Evolutionary conservation across 2,888 invertebrate genomes (phyloP).

Genomic region (Nephrocerus scutellatus): DNA sequence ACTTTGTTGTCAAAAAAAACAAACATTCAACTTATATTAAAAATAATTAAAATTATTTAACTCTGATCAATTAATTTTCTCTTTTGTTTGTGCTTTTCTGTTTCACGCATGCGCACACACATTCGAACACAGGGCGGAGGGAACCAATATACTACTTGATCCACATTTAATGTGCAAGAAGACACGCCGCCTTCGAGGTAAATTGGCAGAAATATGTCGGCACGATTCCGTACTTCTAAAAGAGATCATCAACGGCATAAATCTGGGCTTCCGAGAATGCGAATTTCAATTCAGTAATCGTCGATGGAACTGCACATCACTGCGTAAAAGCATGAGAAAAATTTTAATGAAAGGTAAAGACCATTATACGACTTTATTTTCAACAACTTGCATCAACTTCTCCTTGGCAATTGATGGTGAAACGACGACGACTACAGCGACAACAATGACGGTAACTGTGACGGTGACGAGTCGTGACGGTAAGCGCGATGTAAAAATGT

Average conservation of each 20-base stretch:
- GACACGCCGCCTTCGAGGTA: slow-evolving; percentile 67
- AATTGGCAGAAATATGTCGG: slow-evolving; percentile 74
- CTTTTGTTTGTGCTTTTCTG: slow-evolving; percentile 8
- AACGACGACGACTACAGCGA: too few species aligned
- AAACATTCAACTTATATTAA: not conserved
- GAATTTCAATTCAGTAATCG: slow-evolving; percentile 78
- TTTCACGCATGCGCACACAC: not conserved
- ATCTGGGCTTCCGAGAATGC: slow-evolving; percentile 77
- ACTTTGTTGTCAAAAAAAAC: not conserved
- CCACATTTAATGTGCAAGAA: slow-evolving; percentile 84
- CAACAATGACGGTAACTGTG: too few species aligned
- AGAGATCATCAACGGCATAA: slow-evolving; percentile 77
- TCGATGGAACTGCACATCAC: slow-evolving; percentile 84
- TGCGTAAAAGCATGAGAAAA: slow-evolving; percentile 60
- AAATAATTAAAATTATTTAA: not conserved
- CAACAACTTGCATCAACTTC: too few species aligned
- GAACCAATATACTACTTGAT: slow-evolving; percentile 83
- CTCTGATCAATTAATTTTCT: not conserved
- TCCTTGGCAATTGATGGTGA: too few species aligned
- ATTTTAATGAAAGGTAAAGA: slow-evolving; percentile 81
- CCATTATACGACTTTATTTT: too few species aligned
- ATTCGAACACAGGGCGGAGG: slow-evolving; percentile 58
- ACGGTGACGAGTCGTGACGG: too few species aligned
- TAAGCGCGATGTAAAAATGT: too few species aligned
- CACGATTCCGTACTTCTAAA: slow-evolving; percentile 74